A percentile compares a stretch with the other conserved stretches of the same genome.
Evolutionary conservation across 2,797 vertebrate species (phyloP).

Genomic region (Ctenopoma multispine): DNA sequence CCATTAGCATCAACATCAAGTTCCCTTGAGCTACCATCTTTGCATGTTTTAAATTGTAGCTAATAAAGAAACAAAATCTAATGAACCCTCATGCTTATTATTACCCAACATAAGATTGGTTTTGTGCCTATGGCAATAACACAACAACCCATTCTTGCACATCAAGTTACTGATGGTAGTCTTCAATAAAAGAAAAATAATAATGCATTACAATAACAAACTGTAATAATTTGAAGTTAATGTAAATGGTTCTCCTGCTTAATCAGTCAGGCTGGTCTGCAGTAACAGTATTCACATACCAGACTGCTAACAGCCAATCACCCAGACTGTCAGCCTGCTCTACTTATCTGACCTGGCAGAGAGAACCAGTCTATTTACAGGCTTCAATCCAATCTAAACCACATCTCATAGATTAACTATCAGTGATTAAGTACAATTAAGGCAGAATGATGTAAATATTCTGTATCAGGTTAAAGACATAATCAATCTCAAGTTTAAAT

Average conservation of each 20-base stretch:
- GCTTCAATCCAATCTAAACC: conserved; percentile 8
- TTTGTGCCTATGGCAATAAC: conserved; percentile 36
- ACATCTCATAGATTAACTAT: conserved; percentile 41
- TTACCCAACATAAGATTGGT: conserved; percentile 27
- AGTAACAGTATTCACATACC: not conserved
- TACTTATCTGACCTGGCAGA: conserved; percentile 46
- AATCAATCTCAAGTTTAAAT: not conserved
- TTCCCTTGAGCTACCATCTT: conserved; percentile 27
- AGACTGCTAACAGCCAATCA: conserved; percentile 19
- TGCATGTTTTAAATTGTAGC: conserved; percentile 43
- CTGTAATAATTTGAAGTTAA: conserved; percentile 9
- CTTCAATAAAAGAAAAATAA: not conserved
- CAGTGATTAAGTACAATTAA: conserved; percentile 8
- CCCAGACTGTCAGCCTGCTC: conserved; percentile 43
- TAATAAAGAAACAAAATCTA: conserved; percentile 45
- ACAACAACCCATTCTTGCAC: conserved; percentile 19
- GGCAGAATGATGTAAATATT: not conserved
- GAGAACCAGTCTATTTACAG: conserved; percentile 28
- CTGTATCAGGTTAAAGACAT: not conserved
- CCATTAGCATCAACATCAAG: conserved; percentile 33
- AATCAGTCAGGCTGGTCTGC: not conserved
- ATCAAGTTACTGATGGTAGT: not conserved
- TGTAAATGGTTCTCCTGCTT: conserved; percentile 5
- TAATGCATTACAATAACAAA: not conserved
- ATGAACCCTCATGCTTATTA: conserved; percentile 35